Evolutionary conservation across 2,888 invertebrate species (phyloP).

Genomic region (Rotaria macrura): DNA sequence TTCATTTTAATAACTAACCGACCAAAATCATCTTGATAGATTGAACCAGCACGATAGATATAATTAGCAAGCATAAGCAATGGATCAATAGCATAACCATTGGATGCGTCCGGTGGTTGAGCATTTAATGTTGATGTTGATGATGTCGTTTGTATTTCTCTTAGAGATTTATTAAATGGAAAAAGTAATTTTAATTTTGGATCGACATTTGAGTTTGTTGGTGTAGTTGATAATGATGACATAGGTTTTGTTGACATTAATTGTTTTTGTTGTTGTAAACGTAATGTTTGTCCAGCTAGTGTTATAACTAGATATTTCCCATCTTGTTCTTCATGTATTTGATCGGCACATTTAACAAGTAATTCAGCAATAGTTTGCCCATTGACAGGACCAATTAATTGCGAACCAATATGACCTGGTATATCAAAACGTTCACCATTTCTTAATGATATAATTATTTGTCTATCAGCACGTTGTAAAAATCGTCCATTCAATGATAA

Average conservation of each 20-base stretch:
- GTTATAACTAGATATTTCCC: neutral
- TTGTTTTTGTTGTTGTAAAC: slow-evolving; percentile 9
- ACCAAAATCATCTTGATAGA: slow-evolving; percentile 3
- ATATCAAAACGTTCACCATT: slow-evolving; percentile 93
- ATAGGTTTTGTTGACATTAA: neutral
- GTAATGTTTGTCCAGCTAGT: neutral
- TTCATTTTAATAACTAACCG: slow-evolving; percentile 16
- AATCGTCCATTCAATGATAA: neutral
- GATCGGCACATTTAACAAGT: neutral
- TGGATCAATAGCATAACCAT: slow-evolving; percentile 16
- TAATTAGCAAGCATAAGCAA: slow-evolving; percentile 12
- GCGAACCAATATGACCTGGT: slow-evolving; percentile 70
- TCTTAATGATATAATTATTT: slow-evolving; percentile 2
- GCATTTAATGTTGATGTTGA: neutral
- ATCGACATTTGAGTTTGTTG: neutral
- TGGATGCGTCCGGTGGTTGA: neutral
- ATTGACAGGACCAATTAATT: slow-evolving; percentile 6
- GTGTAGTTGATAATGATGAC: neutral
- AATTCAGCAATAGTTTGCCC: slow-evolving; percentile 1
- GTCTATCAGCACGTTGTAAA: neutral
- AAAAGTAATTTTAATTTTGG: slow-evolving; percentile 21
- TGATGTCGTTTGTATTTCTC: neutral
- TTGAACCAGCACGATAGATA: slow-evolving; percentile 1
- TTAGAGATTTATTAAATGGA: neutral
- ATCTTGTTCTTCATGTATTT: neutral